These are phyloP conservation scores for Anguilla marmorata DNA, from an alignment of 2,797 vertebrate species.

Conservation along the genomic window DNA sequence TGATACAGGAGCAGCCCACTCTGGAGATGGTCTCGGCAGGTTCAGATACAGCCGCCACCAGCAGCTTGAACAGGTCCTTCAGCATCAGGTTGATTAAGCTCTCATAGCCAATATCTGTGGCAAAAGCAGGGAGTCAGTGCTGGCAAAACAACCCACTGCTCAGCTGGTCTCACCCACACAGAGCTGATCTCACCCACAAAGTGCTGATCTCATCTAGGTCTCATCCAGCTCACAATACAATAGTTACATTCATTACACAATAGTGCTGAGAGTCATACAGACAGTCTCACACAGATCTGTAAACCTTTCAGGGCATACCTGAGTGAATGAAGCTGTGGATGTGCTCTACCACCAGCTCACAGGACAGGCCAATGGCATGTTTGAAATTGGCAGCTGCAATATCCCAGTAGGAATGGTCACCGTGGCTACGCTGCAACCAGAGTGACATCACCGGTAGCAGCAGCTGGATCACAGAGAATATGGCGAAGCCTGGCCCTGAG, in stretches of 20 bases:
- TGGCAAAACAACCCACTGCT: background rate
- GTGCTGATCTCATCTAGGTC: background rate
- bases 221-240: background rate
- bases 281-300: background rate
- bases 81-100: constrained; percentile 92
- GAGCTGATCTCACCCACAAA: too few relatives aligned
- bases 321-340: constrained; percentile 93
- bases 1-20: constrained; percentile 97
- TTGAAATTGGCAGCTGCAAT: constrained; percentile 93
- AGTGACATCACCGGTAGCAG: constrained; percentile 95
- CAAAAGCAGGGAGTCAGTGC: constrained; percentile 2
- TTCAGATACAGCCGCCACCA: constrained; percentile 91
- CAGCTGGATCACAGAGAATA: constrained; percentile 92
- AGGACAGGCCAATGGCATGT: constrained; percentile 94
- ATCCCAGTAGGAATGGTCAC: constrained; percentile 95
- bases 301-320: constrained; percentile 65
- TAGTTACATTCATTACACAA: background rate
- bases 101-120: constrained; percentile 91
- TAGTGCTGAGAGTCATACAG: background rate
- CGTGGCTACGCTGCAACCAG: constrained; percentile 92
- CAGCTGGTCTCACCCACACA: background rate
- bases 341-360: constrained; percentile 95
- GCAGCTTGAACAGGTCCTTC: constrained; percentile 91
- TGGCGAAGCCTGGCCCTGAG: constrained; percentile 90
- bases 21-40: constrained; percentile 95